Percentiles rank a stretch among this genome's conserved stretches.
Evolutionary conservation across 2,797 vertebrate species (phyloP).

Genomic region (Leucoraja ocellata): DNA sequence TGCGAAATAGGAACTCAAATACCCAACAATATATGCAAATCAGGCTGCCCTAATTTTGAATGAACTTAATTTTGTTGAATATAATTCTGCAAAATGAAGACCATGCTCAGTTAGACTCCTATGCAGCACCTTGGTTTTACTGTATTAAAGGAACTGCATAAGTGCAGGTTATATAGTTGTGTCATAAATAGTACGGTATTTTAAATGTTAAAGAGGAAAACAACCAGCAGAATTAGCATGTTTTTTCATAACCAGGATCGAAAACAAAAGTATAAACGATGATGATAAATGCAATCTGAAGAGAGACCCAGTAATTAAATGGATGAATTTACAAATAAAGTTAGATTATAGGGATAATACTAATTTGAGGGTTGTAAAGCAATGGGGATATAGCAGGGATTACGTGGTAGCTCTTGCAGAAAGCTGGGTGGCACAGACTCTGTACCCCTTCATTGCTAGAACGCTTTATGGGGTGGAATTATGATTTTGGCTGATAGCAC

Average conservation of each 20-base stretch:
- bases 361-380: not conserved
- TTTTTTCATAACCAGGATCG: not conserved
- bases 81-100: too few relatives aligned
- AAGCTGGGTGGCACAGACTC: not conserved
- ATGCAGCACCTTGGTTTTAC: too few relatives aligned
- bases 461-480: not conserved
- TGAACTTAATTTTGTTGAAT: not conserved
- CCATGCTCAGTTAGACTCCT: too few relatives aligned
- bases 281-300: not conserved
- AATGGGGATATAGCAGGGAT: not conserved
- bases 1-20: not conserved
- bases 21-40: not conserved
- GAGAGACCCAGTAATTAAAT: conserved; percentile 13
- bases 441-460: not conserved
- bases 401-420: not conserved
- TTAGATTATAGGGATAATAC: not conserved
- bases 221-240: not conserved
- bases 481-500: not conserved
- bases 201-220: not conserved
- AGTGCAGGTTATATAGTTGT: too few relatives aligned
- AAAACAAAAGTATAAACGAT: conserved; percentile 6
- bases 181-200: not conserved
- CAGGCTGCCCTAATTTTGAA: not conserved
- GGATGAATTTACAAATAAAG: not conserved
- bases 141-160: too few relatives aligned